Base-by-base conservation (phyloP, 2,888 invertebrate genomes). In the Arctia plantaginis region DNA sequence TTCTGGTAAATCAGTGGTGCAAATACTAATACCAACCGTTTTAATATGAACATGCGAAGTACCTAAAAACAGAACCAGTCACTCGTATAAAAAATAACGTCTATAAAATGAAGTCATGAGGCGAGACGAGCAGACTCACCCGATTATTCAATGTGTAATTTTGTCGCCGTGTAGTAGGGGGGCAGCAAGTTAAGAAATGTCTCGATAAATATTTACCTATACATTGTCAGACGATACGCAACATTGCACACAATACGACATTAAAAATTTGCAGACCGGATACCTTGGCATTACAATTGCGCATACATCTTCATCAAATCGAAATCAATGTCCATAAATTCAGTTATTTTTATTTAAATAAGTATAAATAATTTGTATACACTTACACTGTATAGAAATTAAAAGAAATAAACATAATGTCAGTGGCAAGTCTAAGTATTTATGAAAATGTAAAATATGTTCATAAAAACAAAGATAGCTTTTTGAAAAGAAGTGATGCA, bases 81-180 rank as follows among this genome's bases (percentile, higher is more conserved):
- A 86, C 82, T 86, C 82, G 84, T 86, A 87, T 85, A 82, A 92
- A 92, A 91, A 92, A 91, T 90, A 83, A 85, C 86, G 77, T 79
- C 89, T 84, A 91, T 91, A 92, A 93, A 93, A 91, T 89, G 88
- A 90, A 92, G 88, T 91, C 92, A 91, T 91, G 82, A 85, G 91
- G 88, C 91, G 92, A 89, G 87, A 91, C 93, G 90, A 87, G 88
- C 89, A 89, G 90, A 93, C 91, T 93, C 93, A 92, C 88, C 89
- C 90, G 91, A 92, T 94, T 94, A 93, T 92, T 94, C 94, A 93
- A 89, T 88, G 90, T 90, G 90, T 93, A 93, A 94, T 94, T 94
- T 92, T 84, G 93, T 92, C 91, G 88, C 89, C 86, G 88, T 86
- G 82, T 86, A 86, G 86, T 83, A 86, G 84, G 86, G 87, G 87